phyloP scores from a whole-genome alignment of 2,888 invertebrate genomes.

The Xiphydria camelus region DNA sequence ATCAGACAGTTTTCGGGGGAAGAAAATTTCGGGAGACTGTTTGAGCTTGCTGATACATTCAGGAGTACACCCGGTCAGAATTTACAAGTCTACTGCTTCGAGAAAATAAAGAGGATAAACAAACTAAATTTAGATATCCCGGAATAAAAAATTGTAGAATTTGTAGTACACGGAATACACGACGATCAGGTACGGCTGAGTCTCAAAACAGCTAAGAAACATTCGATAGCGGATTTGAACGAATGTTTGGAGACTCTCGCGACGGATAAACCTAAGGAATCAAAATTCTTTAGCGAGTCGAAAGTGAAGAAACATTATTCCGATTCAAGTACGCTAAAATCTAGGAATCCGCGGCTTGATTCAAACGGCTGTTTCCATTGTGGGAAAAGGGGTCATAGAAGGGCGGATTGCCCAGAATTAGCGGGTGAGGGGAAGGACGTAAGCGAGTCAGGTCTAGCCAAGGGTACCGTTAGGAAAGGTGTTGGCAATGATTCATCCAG shows the following conservation, averaged over 20 bases:
- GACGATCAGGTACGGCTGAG: slow-evolving; percentile 18
- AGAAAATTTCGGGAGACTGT: slow-evolving; percentile 17
- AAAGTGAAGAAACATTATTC: not conserved
- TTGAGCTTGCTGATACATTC: slow-evolving; percentile 10
- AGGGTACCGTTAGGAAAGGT: too few species aligned
- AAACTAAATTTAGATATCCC: slow-evolving; percentile 18
- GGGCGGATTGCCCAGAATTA: slow-evolving; percentile 1
- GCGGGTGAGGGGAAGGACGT: too few species aligned
- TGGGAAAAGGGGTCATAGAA: slow-evolving; percentile 3
- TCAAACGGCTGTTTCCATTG: slow-evolving; percentile 3
- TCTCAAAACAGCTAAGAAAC: slow-evolving; percentile 6
- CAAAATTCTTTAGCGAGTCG: not conserved
- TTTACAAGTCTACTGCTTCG: slow-evolving; percentile 20
- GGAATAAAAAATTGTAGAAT: slow-evolving; percentile 16
- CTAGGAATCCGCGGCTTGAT: too few species aligned
- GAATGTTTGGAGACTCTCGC: slow-evolving; percentile 11
- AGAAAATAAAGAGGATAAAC: slow-evolving; percentile 19
- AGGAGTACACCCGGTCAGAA: slow-evolving; percentile 17
- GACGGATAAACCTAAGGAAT: too few species aligned
- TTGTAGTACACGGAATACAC: slow-evolving; percentile 22
- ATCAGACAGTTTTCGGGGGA: slow-evolving; percentile 20
- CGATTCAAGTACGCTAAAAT: too few species aligned
- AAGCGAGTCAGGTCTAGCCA: too few species aligned
- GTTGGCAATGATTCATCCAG: too few species aligned
- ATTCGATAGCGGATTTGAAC: slow-evolving; percentile 19